A percentile compares a stretch with the other conserved stretches of the same genome.
Evolutionary conservation across 2,797 vertebrate species (phyloP).

Genomic region (Otus scops): DNA sequence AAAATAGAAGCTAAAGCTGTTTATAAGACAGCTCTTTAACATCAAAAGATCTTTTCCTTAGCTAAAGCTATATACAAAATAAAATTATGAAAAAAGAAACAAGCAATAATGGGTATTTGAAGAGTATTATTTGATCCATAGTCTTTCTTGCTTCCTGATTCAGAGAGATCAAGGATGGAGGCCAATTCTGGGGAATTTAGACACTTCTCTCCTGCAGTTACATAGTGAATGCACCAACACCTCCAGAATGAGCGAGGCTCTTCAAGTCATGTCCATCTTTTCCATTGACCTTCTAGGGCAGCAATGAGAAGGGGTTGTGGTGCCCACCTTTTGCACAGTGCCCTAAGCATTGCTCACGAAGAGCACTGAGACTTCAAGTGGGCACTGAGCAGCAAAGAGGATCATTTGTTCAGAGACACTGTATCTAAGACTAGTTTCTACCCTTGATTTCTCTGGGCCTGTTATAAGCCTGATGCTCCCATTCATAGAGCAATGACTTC

Average conservation of each 20-base stretch:
- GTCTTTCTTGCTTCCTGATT: neutral
- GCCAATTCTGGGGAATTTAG: neutral
- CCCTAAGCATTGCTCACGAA: neutral
- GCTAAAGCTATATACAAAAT: neutral
- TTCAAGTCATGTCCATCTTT: neutral
- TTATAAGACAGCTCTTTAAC: neutral
- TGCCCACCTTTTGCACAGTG: neutral
- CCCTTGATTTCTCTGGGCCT: neutral
- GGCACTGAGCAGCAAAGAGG: neutral
- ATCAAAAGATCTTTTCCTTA: neutral
- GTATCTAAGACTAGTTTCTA: neutral
- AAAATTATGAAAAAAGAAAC: neutral
- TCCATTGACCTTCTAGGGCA: neutral
- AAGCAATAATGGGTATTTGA: neutral
- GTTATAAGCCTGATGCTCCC: neutral
- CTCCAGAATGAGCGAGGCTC: neutral
- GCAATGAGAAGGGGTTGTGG: neutral
- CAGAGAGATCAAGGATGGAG: neutral
- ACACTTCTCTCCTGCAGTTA: neutral
- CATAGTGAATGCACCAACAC: neutral
- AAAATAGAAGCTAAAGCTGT: conserved; percentile 9
- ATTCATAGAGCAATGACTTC: neutral
- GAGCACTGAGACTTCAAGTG: neutral
- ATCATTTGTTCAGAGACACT: neutral
- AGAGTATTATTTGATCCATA: neutral